Base-by-base conservation (phyloP, 2,113 vertebrate species). In the Chaetops frenatus region DNA sequence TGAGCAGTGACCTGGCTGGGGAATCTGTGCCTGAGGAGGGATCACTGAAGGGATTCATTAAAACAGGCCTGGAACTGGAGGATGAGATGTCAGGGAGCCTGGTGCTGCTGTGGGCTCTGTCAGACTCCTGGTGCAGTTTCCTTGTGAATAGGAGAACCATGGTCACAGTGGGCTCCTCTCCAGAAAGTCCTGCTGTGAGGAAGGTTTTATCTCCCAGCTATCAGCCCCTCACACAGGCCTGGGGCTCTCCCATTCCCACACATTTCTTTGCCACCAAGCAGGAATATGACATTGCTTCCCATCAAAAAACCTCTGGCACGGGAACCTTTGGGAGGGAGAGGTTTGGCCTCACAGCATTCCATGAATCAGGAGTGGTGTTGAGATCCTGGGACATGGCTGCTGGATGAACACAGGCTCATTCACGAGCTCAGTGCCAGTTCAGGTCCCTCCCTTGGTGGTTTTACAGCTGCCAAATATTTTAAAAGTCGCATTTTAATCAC, bases 321-420 rank as follows among this genome's bases (percentile, higher is more conserved):
- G 87, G 45, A 2, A 0, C 5, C 0, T 85, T 60, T 0, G 1
- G 78, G 62, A 87, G 70, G 73, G 84, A 84, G 90, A 65, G 62
- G n/a, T 72, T 94, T 80, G 45, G 50, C 64, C 78, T 91, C 94
- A 44, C 70, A 94, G 65, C 78, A 47, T 67, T 77, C 71, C 87
- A 74, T 16, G 3, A 48, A 11, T 58, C 54, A 40, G 82, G 58
- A 90, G 71, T 0, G 0, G 76, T 45, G 73, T 16, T 29, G 79
- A n/a, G 79, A 23, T 65, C 21, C 88, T 79, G 88, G 9, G 45
- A 19, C 35, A 21, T 3, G 69, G 50, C 33, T 4, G 27, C 6
- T 61, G 24, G 64, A 51, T 60, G 93, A 92, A 89, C 7, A 84
- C 67, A 65, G 45, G 44, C 90, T 88, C 81, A 82, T 90, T 92